phyloP scores from a whole-genome alignment of 2,888 invertebrate genomes.

The Rhopalosiphum nymphaeae region DNA sequence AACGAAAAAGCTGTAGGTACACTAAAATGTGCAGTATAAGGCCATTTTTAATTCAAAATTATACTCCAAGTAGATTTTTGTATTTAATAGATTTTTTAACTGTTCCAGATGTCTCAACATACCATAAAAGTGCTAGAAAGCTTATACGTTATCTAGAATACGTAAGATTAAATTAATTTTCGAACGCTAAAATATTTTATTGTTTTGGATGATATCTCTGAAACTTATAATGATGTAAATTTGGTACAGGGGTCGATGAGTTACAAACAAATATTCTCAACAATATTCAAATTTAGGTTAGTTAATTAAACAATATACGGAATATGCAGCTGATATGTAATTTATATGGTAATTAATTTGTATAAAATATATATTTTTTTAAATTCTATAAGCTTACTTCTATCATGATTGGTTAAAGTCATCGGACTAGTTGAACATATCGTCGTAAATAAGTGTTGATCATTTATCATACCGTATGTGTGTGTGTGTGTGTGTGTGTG shows the following conservation, averaged over 20 bases:
- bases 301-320: neutral
- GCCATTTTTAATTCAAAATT: neutral
- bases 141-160: neutral
- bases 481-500: no score
- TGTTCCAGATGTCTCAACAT: neutral
- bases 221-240: neutral
- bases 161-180: neutral
- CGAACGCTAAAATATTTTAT: neutral
- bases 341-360: neutral
- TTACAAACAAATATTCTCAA: neutral
- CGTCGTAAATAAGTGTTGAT: neutral
- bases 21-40: neutral
- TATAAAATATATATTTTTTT: neutral
- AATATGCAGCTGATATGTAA: neutral
- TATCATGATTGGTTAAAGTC: neutral
- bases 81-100: neutral
- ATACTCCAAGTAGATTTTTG: neutral
- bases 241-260: neutral
- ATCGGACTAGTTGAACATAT: neutral
- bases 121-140: neutral
- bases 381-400: neutral
- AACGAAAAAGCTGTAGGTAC: neutral
- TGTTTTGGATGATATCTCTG: constrained; percentile 8
- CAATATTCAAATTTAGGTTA: neutral
- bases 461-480: neutral